Conservation (phyloP, 2,888 invertebrate species). For the Acanthosoma haemorrhoidale region DNA sequence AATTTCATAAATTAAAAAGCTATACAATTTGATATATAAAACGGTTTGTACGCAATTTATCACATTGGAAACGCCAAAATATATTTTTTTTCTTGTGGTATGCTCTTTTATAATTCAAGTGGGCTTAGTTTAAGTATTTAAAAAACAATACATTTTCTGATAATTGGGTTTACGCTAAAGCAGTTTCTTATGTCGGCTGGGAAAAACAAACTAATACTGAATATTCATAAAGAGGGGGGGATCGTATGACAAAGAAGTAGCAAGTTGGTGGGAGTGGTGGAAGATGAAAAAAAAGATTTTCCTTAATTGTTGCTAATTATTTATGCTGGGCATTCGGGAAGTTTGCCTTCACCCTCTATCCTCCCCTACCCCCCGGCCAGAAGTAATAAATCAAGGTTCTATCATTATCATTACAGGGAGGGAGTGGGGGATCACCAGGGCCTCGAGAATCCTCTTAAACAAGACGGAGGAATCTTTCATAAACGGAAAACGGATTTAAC, state of each 20-base stretch:
- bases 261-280: not conserved
- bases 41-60: too few relatives aligned
- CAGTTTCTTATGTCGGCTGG: not conserved
- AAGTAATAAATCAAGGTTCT: not conserved
- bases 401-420: not conserved
- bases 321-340: conserved; percentile 3
- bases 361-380: not conserved
- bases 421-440: not conserved
- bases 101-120: too few relatives aligned
- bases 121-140: too few relatives aligned
- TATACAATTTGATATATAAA: too few relatives aligned
- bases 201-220: not conserved
- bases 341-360: too few relatives aligned
- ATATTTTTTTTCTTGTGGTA: too few relatives aligned
- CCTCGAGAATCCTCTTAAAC: not conserved
- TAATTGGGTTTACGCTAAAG: not conserved
- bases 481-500: not conserved
- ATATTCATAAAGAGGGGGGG: conserved; percentile 13
- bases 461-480: not conserved
- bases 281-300: conserved; percentile 5
- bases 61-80: too few relatives aligned
- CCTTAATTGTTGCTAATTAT: conserved; percentile 27
- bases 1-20: too few relatives aligned
- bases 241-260: conserved; percentile 7
- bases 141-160: too few relatives aligned